phyloP scores from a whole-genome alignment of 2,888 invertebrate species.

The Thera britannica region DNA sequence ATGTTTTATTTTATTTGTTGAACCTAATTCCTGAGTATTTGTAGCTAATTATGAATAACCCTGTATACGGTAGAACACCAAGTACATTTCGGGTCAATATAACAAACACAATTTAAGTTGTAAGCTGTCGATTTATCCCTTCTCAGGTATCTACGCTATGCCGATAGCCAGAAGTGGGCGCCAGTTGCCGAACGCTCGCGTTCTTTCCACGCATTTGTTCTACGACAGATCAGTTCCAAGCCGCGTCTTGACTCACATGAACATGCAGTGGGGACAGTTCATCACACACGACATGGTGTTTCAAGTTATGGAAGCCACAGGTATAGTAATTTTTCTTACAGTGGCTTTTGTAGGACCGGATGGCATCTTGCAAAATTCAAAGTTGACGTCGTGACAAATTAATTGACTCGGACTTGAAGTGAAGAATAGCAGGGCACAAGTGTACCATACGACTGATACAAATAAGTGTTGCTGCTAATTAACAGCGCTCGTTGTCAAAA shows the following conservation, averaged over 20 bases:
- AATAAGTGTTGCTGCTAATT: no score
- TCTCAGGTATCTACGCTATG: slow-evolving; percentile 77
- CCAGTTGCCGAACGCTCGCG: slow-evolving; percentile 86
- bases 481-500: no score
- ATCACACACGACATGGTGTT: slow-evolving; percentile 88
- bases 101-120: no score
- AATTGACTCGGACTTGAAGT: no score
- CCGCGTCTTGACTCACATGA: slow-evolving; percentile 81
- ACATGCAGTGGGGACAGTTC: slow-evolving; percentile 91
- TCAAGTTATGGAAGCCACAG: slow-evolving; percentile 85
- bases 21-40: no score
- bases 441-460: no score
- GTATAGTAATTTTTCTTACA: slow-evolving; percentile 51
- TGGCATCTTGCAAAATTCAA: neutral
- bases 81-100: no score
- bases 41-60: no score
- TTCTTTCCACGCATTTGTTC: slow-evolving; percentile 87
- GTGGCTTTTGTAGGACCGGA: neutral
- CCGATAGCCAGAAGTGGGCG: slow-evolving; percentile 81
- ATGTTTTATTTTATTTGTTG: no score
- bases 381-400: neutral
- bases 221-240: slow-evolving; percentile 79
- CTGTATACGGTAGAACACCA: no score
- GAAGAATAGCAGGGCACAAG: no score
- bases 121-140: no score